A percentile compares a stretch with the other conserved stretches of the same genome.
Evolutionary conservation across 2,113 vertebrate species (phyloP).

Genomic region (Sisor rabdophorus): DNA sequence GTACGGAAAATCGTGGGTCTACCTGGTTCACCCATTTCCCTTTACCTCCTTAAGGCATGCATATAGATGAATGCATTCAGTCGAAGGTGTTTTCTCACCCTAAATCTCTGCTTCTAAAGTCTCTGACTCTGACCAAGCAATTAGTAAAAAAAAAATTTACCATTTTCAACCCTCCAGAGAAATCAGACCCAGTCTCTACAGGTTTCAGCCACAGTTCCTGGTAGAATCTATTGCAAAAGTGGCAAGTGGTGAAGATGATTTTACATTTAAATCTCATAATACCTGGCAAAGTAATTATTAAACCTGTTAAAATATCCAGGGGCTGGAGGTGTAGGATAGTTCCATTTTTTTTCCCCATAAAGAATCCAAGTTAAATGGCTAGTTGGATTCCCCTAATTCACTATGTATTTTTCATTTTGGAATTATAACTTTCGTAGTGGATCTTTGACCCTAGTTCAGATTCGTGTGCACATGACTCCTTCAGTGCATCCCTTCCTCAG

Average conservation of each 20-base stretch:
- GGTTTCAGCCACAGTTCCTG: not conserved
- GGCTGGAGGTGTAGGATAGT: not conserved
- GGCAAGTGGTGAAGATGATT: not conserved
- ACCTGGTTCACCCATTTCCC: not conserved
- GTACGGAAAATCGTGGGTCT: not conserved
- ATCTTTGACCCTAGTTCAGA: not conserved
- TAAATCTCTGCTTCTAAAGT: not conserved
- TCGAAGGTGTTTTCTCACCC: not conserved
- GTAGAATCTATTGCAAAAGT: not conserved
- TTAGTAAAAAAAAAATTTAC: not conserved
- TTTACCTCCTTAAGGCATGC: not conserved
- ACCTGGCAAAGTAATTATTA: not conserved
- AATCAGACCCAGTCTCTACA: not conserved
- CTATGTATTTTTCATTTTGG: not conserved
- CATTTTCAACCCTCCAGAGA: not conserved
- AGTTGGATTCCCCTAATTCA: not conserved
- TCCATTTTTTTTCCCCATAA: not conserved
- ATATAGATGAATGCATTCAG: no score
- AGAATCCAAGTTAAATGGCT: not conserved
- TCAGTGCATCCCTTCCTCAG: not conserved
- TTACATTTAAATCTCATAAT: not conserved
- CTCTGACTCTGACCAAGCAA: not conserved
- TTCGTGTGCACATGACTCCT: not conserved
- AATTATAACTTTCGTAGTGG: not conserved
- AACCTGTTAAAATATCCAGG: not conserved